phyloP scores from a whole-genome alignment of 1,140 invertebrate species.

The Microplitis mediator region DNA sequence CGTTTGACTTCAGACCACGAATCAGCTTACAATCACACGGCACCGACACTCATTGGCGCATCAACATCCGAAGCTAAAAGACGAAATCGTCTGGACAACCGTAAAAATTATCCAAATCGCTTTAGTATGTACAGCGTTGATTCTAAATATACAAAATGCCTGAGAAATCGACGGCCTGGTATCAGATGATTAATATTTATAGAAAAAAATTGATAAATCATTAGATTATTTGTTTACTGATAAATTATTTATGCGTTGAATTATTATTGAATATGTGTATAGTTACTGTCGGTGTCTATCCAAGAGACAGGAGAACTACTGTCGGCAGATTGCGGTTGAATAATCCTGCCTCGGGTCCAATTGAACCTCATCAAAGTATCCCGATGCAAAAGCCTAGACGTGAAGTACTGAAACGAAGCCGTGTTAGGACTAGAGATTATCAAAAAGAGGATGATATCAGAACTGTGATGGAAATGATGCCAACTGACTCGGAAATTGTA shows the following conservation, averaged over 20 bases:
- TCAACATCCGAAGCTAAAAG: slow-evolving; percentile 39
- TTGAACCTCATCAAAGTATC: slow-evolving; percentile 37
- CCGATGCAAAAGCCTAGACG: slow-evolving; percentile 29
- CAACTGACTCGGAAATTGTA: slow-evolving; percentile 50
- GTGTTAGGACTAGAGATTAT: slow-evolving; percentile 37
- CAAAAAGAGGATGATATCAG: slow-evolving; percentile 55
- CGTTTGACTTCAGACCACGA: slow-evolving; percentile 45
- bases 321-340: slow-evolving; percentile 7
- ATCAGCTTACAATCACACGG: slow-evolving; percentile 40
- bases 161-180: slow-evolving; percentile 38
- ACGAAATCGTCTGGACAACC: slow-evolving; percentile 28
- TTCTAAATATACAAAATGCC: slow-evolving; percentile 39
- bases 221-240: background rate
- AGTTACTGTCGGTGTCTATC: slow-evolving; percentile 21
- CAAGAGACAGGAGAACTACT: background rate
- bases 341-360: slow-evolving; percentile 33
- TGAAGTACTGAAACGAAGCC: slow-evolving; percentile 29
- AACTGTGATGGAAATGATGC: slow-evolving; percentile 56
- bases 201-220: background rate
- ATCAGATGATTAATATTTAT: slow-evolving; percentile 5
- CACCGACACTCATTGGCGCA: slow-evolving; percentile 36
- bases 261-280: background rate
- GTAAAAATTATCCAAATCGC: slow-evolving; percentile 35
- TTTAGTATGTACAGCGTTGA: slow-evolving; percentile 50
- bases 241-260: background rate